Conservation (phyloP, 2,888 invertebrate genomes). For the Athrips mouffetella region DNA sequence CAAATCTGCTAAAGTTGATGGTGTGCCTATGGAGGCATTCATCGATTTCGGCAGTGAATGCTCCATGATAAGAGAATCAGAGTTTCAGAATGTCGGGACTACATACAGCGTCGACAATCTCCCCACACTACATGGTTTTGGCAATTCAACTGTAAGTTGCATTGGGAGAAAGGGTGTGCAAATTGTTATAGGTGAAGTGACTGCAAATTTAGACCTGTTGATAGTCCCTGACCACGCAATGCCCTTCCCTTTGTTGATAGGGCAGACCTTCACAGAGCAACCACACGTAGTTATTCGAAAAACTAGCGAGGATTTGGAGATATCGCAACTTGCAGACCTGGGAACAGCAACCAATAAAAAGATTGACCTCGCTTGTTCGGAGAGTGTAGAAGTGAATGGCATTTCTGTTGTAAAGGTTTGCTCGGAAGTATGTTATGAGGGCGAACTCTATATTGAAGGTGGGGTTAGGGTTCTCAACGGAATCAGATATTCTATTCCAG, state of each 20-base stretch:
- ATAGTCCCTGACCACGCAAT: constrained; percentile 16
- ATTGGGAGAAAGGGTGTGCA: constrained; percentile 11
- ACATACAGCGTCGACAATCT: neutral
- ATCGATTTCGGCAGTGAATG: constrained; percentile 10
- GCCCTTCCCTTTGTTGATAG: constrained; percentile 13
- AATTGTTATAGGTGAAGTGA: constrained; percentile 6
- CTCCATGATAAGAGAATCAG: constrained; percentile 9
- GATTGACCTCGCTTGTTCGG: neutral
- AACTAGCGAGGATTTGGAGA: neutral
- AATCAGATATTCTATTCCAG: neutral
- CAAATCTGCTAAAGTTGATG: constrained; percentile 12
- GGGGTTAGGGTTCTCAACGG: neutral
- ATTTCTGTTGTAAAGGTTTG: neutral
- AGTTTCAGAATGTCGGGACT: neutral
- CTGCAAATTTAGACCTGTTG: constrained; percentile 11
- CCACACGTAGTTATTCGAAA: neutral
- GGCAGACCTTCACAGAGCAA: constrained; percentile 8
- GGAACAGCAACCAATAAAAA: neutral
- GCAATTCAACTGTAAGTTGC: constrained; percentile 9
- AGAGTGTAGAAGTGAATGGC: neutral
- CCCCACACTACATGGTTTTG: constrained; percentile 13
- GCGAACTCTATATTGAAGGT: neutral
- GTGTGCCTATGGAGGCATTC: constrained; percentile 1
- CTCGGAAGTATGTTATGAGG: neutral
- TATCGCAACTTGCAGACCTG: neutral